Evolutionary conservation across 2,888 invertebrate species (phyloP), one percentile per base, ranked within the genome.

Genomic region (Ctenicera cuprea): DNA sequence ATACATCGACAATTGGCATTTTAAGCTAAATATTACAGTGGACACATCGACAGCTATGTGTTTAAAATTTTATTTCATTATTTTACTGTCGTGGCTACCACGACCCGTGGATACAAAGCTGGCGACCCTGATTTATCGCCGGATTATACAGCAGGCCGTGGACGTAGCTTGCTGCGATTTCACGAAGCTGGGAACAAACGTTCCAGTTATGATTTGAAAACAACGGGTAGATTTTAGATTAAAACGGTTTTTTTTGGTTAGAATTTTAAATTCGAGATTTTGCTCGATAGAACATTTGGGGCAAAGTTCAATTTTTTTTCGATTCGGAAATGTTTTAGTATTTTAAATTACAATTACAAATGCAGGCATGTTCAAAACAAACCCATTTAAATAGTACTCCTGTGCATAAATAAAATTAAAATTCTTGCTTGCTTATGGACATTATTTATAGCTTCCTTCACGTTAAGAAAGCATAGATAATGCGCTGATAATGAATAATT

Each of bases 91-190:
- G n/a, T n/a, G n/a, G n/a, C n/a, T n/a, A n/a, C n/a, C n/a, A n/a
- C n/a, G n/a, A n/a, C n/a, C n/a, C n/a, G n/a, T n/a, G n/a, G n/a
- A n/a, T n/a, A n/a, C n/a, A n/a, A n/a, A n/a, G n/a, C n/a, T n/a
- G n/a, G n/a, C n/a, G n/a, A n/a, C n/a, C n/a, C n/a, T n/a, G n/a
- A n/a, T n/a, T n/a, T 83, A 83, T 82, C 76, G 76, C 74, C 67
- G 77, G 80, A 83, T 83, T 83, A 83, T 83, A 79, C 82, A 73
- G 80, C 76, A 76, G 79, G 76, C 78, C 75, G 72, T 61, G 66
- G 48, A 66, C 41, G 50, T 41, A 26, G 63, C 63, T 64, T 52
- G 61, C 45, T 50, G 64, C 30, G 62, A 52, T 71, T 65, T 52
- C 65, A 71, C 64, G 65, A 57, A 59, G 54, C 37, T 50, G 38